Base-by-base conservation (phyloP, 2,797 vertebrate genomes). In the Cryptoprocta ferox region DNA sequence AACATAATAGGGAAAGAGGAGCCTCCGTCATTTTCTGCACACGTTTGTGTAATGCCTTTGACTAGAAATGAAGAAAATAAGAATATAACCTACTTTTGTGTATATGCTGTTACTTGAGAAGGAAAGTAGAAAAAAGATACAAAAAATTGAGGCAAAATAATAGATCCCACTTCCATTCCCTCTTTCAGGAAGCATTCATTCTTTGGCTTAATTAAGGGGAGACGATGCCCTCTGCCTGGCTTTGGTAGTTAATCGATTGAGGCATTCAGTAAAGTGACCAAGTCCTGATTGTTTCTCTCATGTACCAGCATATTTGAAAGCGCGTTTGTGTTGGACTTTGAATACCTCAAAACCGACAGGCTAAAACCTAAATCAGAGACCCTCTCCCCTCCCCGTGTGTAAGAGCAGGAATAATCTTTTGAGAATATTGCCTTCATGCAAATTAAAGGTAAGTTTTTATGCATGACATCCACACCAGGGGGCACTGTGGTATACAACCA, bases 51-150 rank as follows among this genome's bases (percentile, higher is more conserved):
- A 61, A 59, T 81, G 61, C 18, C 50, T 94, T 90, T 81, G 28
- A 78, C 53, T 78, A 15, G 28, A 91, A 78, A 88, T 65, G 37
- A 94, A 63, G 61, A 45, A 86, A 71, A 59, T 83, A 88, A 83
- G 89, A 80, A n/a, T n/a, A 30, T 26, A 48, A 50, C 59, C 63
- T 65, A 30, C 30, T 61, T 65, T 56, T 21, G 15, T 30, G 21
- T 66, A n/a, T 42, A 15, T 92, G 15, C 26, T 66, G n/a, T 93
- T 80, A 92, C n/a, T 91, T 94, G 70, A 94, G 37, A 78, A 93
- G n/a, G 59, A 71, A 91, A 80, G 42, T 71, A 50, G 39, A 86
- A 80, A 80, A 39, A 86, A 78, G 70, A 71, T 80, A 15, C 21
- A 82, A 68, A 61, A 26, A 39, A 24, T 24, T 28, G 56, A 53